phyloP scores from a whole-genome alignment of 1,140 invertebrate genomes.

The Lysiphlebus fabarum region DNA sequence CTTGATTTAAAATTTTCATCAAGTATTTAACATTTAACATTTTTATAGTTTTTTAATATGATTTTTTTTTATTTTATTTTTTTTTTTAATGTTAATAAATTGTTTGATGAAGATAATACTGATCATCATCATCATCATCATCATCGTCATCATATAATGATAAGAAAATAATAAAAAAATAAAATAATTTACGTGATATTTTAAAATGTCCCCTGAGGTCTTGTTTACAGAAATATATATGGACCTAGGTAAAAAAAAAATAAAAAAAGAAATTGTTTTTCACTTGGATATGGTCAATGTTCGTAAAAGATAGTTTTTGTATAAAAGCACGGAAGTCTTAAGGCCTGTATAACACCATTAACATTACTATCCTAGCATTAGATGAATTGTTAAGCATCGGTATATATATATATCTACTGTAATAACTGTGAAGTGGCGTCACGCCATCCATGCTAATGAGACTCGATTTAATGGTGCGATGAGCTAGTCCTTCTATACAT shows the following conservation, averaged over 20 bases:
- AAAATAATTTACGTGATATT: no score
- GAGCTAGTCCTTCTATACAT: slow-evolving; percentile 24
- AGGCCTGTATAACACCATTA: slow-evolving; percentile 45
- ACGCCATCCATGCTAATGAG: slow-evolving; percentile 51
- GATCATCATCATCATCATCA: no score
- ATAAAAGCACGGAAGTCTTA: slow-evolving; percentile 46
- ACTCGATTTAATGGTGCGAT: slow-evolving; percentile 40
- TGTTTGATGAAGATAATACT: no score
- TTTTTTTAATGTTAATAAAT: no score
- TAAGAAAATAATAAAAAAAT: no score
- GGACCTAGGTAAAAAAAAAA: not conserved
- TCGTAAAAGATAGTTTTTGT: slow-evolving; percentile 43
- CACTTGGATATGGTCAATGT: slow-evolving; percentile 32
- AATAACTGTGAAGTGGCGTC: slow-evolving; percentile 54
- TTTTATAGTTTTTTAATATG: no score
- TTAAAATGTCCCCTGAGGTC: no score
- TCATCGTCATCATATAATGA: no score
- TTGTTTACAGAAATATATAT: no score
- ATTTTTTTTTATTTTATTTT: no score
- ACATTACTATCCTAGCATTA: slow-evolving; percentile 48
- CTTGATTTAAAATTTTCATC: no score
- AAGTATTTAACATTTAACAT: no score
- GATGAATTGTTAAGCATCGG: slow-evolving; percentile 50
- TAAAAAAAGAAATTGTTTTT: not conserved
- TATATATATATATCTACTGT: slow-evolving; percentile 50